Evolutionary conservation across 1,140 invertebrate species (phyloP), one percentile per base, ranked within the genome.

Genomic region (Nephila pilipes): DNA sequence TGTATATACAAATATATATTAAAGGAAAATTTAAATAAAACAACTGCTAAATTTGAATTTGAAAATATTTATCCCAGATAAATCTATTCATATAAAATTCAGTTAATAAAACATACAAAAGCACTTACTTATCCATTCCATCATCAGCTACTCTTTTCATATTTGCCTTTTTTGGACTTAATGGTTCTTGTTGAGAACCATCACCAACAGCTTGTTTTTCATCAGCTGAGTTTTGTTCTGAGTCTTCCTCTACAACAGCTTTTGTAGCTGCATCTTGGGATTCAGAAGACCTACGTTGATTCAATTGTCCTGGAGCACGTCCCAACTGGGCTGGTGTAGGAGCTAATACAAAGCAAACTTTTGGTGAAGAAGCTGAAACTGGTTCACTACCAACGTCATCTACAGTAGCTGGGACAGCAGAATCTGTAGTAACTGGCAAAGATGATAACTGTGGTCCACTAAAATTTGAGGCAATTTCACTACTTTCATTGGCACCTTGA

Each of bases 281-380:
- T 20, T 81, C 85, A 5, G 69, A 79, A n/a, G 92, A 88, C 46
- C 92, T 87, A 2, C 91, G 81, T 22, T 93, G 92, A 46, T 93
- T 85, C 25, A 93, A 97, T 96, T 98, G 98, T 63, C 98, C 95
- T 14, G 98, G 98, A 32, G 98, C 98, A 94, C 97, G 97, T 80
- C 98, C 98, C 93, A 99, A 96, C 95, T 99, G 98, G 12, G 98
- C 98, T 4, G 98, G 98, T 3, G 98, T 99, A 1, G 98, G 98
- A 22, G 98, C 98, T 80, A 99, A 96, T 93, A 98, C 97, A 95
- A 99, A 93, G 99, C 87, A 95, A 94, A 92, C 85, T 89, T 93
- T 85, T n/a, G 94, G 65, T 18, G 89, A 91, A 20, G 94, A 60
- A 6, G n/a, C 38, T n/a, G 60, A 29, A 38, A 6, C 36, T 75